phyloP scores from a whole-genome alignment of 2,113 vertebrate species.

The Larimichthys polyactis region DNA sequence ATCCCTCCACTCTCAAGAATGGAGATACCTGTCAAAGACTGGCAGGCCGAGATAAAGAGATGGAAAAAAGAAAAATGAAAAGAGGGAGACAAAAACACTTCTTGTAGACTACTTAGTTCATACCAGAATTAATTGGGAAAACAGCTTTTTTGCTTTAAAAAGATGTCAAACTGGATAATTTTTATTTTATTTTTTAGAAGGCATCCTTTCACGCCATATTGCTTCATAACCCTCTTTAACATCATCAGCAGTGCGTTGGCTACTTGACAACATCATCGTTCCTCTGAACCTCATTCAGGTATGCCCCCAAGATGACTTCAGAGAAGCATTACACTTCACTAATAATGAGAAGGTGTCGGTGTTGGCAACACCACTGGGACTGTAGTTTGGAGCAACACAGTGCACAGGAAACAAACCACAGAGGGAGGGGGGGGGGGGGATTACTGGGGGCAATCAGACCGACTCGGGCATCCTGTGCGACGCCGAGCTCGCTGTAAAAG shows the following conservation, averaged over 20 bases:
- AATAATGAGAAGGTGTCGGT: not conserved
- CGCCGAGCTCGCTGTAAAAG: slow-evolving; percentile 33
- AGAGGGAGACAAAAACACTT: slow-evolving; percentile 12
- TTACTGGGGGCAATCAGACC: slow-evolving; percentile 10
- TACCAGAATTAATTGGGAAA: slow-evolving; percentile 12
- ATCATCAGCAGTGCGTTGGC: not conserved
- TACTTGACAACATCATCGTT: not conserved
- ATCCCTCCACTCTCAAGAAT: slow-evolving; percentile 34
- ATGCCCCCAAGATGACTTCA: not conserved
- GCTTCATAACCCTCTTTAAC: not conserved
- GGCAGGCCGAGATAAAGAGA: slow-evolving; percentile 46
- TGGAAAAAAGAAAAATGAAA: slow-evolving; percentile 8
- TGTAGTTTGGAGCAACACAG: not conserved
- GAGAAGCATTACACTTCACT: slow-evolving; percentile 19
- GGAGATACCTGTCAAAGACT: slow-evolving; percentile 86
- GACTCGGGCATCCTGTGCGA: slow-evolving; percentile 38
- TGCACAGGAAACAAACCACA: not conserved
- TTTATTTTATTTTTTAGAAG: not conserved
- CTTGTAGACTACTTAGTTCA: not conserved
- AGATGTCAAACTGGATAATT: slow-evolving; percentile 7
- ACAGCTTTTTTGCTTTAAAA: not conserved
- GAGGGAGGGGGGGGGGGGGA: not conserved
- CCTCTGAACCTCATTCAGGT: not conserved
- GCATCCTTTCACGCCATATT: not conserved
- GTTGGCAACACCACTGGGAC: slow-evolving; percentile 12